phyloP scores from a whole-genome alignment of 2,113 vertebrate species.

The Ancistrus triradiatus region DNA sequence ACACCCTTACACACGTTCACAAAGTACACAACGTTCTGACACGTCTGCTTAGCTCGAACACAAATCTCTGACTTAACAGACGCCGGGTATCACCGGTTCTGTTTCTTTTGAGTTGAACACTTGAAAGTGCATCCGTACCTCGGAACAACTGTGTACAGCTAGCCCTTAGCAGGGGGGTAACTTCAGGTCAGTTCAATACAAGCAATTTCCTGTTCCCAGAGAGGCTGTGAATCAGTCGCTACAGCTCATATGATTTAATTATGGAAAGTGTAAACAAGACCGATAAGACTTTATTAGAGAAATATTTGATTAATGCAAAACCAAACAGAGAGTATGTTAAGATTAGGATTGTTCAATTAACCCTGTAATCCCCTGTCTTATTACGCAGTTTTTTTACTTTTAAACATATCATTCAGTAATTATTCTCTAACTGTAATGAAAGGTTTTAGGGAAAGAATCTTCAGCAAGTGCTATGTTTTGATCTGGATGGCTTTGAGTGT shows the following conservation, averaged over 20 bases:
- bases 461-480: too few relatives aligned
- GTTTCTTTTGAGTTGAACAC: too few relatives aligned
- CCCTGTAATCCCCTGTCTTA: not conserved
- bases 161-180: not conserved
- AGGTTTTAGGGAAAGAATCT: too few relatives aligned
- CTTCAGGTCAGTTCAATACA: not conserved
- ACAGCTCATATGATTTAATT: not conserved
- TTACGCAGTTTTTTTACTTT: too few relatives aligned
- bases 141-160: not conserved
- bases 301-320: not conserved
- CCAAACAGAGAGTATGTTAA: not conserved
- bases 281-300: slow-evolving; percentile 5
- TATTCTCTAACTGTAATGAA: too few relatives aligned
- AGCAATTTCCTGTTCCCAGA: slow-evolving; percentile 21
- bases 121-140: slow-evolving; percentile 15
- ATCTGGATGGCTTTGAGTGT: too few relatives aligned
- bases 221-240: not conserved
- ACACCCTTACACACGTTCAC: not conserved
- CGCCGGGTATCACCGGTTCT: too few relatives aligned
- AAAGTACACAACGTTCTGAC: not conserved
- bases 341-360: not conserved
- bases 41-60: not conserved
- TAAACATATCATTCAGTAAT: too few relatives aligned
- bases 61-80: too few relatives aligned
- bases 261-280: slow-evolving; percentile 17